Evolutionary conservation across 2,797 vertebrate genomes (phyloP), one percentile per base, ranked within the genome.

Genomic region (Coilia nasus): DNA sequence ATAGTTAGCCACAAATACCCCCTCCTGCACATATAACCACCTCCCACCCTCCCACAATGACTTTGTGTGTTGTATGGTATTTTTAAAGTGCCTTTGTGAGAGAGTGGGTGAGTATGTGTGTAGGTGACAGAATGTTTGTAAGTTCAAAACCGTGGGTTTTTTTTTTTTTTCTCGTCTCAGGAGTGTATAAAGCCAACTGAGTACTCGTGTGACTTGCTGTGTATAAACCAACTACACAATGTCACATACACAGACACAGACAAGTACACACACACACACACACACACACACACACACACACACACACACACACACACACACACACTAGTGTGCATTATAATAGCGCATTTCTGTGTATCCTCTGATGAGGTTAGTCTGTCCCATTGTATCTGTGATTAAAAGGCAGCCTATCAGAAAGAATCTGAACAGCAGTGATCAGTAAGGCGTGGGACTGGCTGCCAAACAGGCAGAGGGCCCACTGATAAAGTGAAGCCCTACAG

Each of bases 1-100:
- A 91, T n/a, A n/a, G n/a, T n/a, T n/a, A n/a, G n/a, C n/a, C 90
- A 89, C 84, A 80, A 47, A 4, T 9, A 59, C 31, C 84, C 23
- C 35, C 12, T 59, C 84, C 83, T 2, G 41, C 59, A 56, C 78
- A 41, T 17, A 56, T 3, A n/a, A 62, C 83, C 25, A 71, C 23
- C 50, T 57, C 59, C 35, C 82, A 17, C 57, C n/a, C n/a, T n/a
- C n/a, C n/a, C n/a, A n/a, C n/a, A 60, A 41, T 5, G 35, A 41
- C 35, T 41, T 41, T 2, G 35, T 41, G 35, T 2, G 35, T 41
- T 41, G 35, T 41, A 41, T 5, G 35, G 35, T 41, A 41, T 41
- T 41, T 41, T 41, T 41, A 41, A 41, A 41, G 35, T 41, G 35
- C 35, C 35, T 41, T 41, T 41, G 35, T 41, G 35, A 41, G 35